Conservation (phyloP, 2,888 invertebrate species). For the Cremastinae sp. region DNA sequence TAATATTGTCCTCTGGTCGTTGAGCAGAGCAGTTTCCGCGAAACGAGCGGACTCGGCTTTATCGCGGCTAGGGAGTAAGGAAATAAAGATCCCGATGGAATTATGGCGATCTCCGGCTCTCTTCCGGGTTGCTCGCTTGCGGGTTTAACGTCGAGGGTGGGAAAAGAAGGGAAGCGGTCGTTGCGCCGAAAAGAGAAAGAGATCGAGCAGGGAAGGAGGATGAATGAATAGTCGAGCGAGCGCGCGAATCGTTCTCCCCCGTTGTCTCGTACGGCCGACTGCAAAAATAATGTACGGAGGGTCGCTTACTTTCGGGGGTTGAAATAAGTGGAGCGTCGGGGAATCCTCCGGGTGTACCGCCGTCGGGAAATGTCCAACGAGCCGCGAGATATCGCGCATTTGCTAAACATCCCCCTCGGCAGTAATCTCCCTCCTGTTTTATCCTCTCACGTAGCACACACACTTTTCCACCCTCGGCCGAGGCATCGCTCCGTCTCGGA, state of each 20-base stretch:
- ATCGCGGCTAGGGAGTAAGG: slow-evolving; percentile 41
- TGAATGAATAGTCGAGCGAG: slow-evolving; percentile 43
- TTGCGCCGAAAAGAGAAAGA: slow-evolving; percentile 19
- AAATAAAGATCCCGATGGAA: slow-evolving; percentile 64
- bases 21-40: slow-evolving; percentile 48
- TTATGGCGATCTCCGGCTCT: slow-evolving; percentile 68
- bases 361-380: slow-evolving; percentile 48
- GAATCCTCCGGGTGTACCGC: slow-evolving; percentile 39
- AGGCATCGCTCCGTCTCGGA: slow-evolving; percentile 1
- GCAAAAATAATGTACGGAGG: slow-evolving; percentile 30
- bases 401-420: slow-evolving; percentile 46
- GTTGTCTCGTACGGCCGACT: slow-evolving; percentile 50
- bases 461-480: background rate
- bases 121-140: slow-evolving; percentile 74
- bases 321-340: slow-evolving; percentile 34
- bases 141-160: slow-evolving; percentile 66
- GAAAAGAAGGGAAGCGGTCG: background rate
- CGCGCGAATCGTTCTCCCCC: slow-evolving; percentile 43
- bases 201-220: slow-evolving; percentile 39
- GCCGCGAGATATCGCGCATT: slow-evolving; percentile 60
- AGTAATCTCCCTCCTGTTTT: slow-evolving; percentile 1
- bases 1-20: slow-evolving; percentile 1
- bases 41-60: slow-evolving; percentile 76
- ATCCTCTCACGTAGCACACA: background rate
- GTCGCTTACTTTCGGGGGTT: slow-evolving; percentile 39